These are phyloP conservation scores for Bubalus kerabau DNA, from an alignment of 2,113 vertebrate species.

Conservation along the genomic window DNA sequence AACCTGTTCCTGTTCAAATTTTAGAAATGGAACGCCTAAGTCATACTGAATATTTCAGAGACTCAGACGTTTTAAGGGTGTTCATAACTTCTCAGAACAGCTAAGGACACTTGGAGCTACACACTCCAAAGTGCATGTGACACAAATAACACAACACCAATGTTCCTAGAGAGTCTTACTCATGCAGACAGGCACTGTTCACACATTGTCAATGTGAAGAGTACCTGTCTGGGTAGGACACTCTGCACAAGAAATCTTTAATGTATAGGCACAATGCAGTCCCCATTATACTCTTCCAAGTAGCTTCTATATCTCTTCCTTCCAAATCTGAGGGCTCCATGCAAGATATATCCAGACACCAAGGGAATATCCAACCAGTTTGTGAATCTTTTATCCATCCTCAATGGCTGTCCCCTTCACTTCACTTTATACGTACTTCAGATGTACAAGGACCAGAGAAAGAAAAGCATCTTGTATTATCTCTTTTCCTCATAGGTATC, in stretches of 20 bases:
- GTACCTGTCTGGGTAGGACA: background rate
- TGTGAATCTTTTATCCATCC: background rate
- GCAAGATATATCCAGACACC: background rate
- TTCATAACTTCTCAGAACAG: accelerated
- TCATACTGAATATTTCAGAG: background rate
- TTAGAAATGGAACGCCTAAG: background rate
- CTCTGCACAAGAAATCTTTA: background rate
- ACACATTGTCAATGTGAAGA: background rate
- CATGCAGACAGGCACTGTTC: background rate
- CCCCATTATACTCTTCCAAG: background rate
- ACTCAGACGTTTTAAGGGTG: background rate
- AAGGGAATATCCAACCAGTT: background rate
- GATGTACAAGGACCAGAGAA: background rate
- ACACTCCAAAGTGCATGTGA: background rate
- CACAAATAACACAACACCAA: background rate
- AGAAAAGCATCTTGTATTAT: background rate
- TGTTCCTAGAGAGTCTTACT: background rate
- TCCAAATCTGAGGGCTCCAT: background rate
- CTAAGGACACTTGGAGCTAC: background rate
- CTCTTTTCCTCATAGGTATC: background rate
- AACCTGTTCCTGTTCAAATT: background rate
- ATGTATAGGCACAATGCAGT: background rate
- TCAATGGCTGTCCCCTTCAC: background rate
- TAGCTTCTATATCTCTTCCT: background rate
- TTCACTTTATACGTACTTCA: background rate